phyloP scores from a whole-genome alignment of 1,140 invertebrate species.

The Maniola jurtina region DNA sequence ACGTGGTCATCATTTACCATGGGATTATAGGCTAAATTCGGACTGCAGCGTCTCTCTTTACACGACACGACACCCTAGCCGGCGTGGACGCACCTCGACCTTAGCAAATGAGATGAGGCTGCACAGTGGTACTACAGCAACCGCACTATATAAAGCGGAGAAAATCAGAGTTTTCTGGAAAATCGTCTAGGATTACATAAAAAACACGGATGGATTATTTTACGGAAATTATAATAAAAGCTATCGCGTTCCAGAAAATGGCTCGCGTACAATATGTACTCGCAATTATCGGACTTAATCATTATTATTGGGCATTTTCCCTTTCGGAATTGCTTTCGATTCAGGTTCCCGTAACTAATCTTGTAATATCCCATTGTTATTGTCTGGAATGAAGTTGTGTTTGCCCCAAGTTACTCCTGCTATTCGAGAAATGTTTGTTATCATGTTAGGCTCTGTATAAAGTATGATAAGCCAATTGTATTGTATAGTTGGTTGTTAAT shows the following conservation, averaged over 20 bases:
- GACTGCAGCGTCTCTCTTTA: too few species aligned
- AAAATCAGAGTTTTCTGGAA: too few species aligned
- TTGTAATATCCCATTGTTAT: conserved; percentile 17
- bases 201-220: background rate
- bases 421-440: conserved; percentile 16
- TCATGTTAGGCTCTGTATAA: background rate
- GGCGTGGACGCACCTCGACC: too few species aligned
- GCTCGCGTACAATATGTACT: conserved; percentile 4
- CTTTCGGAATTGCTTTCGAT: conserved; percentile 14
- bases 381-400: conserved; percentile 16
- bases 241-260: conserved; percentile 1
- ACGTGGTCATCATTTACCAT: too few species aligned
- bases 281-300: conserved; percentile 12
- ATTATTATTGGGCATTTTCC: conserved; percentile 16
- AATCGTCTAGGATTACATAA: background rate
- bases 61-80: too few species aligned
- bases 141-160: too few species aligned
- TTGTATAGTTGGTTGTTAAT: background rate
- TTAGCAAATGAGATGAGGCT: too few species aligned
- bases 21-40: too few species aligned
- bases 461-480: background rate
- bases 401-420: conserved; percentile 5
- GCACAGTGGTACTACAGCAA: too few species aligned
- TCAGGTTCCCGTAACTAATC: conserved; percentile 18
- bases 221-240: conserved; percentile 1